Evolutionary conservation across 2,888 invertebrate genomes (phyloP).

Genomic region (Acleris sparsana): DNA sequence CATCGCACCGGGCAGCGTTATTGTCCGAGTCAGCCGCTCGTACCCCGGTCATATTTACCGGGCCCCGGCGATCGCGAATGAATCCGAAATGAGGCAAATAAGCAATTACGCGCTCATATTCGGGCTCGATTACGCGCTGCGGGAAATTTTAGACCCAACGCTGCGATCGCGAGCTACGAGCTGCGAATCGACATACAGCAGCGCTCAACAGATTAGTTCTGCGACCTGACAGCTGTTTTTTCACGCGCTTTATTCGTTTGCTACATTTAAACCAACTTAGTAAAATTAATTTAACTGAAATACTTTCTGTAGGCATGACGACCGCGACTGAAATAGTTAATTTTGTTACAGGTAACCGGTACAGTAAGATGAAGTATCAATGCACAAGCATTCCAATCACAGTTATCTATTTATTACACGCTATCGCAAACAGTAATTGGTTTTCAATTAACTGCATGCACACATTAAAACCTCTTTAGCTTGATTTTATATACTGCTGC

Average conservation of each 20-base stretch:
- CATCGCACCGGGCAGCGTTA: conserved; percentile 14
- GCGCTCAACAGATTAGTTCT: conserved; percentile 17
- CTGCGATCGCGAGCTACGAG: conserved; percentile 45
- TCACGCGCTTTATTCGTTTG: neutral
- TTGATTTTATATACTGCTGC: conserved; percentile 24
- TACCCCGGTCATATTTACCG: conserved; percentile 47
- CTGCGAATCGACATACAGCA: conserved; percentile 27
- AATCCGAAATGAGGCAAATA: conserved; percentile 79
- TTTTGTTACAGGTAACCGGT: too few relatives aligned
- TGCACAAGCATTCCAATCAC: neutral
- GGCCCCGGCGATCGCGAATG: conserved; percentile 60
- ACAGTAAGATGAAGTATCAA: too few relatives aligned
- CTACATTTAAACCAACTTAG: too few relatives aligned
- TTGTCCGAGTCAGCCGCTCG: conserved; percentile 44
- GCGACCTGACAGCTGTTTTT: conserved; percentile 11
- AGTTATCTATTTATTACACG: neutral
- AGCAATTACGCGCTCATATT: conserved; percentile 76
- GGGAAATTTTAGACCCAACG: conserved; percentile 66
- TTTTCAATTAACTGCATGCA: neutral
- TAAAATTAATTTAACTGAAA: too few relatives aligned
- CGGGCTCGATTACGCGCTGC: conserved; percentile 69
- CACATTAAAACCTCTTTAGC: conserved; percentile 22
- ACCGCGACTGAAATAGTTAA: too few relatives aligned
- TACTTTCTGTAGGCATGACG: too few relatives aligned
- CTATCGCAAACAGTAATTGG: neutral